Evolutionary conservation across 2,888 invertebrate genomes (phyloP), one percentile per base, ranked within the genome.

Genomic region (Hyppa rectilinea): DNA sequence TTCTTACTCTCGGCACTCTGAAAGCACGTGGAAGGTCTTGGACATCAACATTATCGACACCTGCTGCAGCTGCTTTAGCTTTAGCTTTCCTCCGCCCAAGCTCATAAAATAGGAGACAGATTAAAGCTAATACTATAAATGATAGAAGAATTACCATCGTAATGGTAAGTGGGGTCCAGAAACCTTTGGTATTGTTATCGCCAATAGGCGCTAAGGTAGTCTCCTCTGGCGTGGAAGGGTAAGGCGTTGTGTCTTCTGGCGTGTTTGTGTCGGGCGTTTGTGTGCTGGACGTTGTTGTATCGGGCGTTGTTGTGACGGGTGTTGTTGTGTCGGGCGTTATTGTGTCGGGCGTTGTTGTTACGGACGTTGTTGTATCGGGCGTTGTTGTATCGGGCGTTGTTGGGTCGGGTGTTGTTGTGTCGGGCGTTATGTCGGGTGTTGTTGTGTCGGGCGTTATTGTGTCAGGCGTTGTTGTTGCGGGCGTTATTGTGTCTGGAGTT

Each of bases 141-240:
- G 74, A 78, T 45, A 82, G 40, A 20, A 87, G 36, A 53, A 80
- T 77, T 10, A 85, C 72, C 56, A 84, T 71, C 34, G 82, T 67
- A 36, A 88, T 87, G 26, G 79, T 83, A 2, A 88, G 61, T 7
- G 88, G 79, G 7, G 75, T 86, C 81, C 88, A 87, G 56, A 88
- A 85, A 36, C 80, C 53, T 20, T 23, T 49, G 20, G 31, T 31
- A 23, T 43, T 49, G 50, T 53, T 40, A 31, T 12, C 10, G 12
- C 4, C 0, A 20, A 31, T n/a, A 38, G 75, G 75, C 29, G 10
- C 9, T 26, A 4, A 12, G 10, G 67, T 65, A 45, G 36, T 31
- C 23, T 29, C 17, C 40, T 50, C 50, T 40, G 58, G 9, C 5
- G 38, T n/a, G n/a, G n/a, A n/a, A n/a, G n/a, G n/a, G n/a, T n/a